Evolutionary conservation across 2,113 vertebrate genomes (phyloP).

Genomic region (Ictalurus furcatus): DNA sequence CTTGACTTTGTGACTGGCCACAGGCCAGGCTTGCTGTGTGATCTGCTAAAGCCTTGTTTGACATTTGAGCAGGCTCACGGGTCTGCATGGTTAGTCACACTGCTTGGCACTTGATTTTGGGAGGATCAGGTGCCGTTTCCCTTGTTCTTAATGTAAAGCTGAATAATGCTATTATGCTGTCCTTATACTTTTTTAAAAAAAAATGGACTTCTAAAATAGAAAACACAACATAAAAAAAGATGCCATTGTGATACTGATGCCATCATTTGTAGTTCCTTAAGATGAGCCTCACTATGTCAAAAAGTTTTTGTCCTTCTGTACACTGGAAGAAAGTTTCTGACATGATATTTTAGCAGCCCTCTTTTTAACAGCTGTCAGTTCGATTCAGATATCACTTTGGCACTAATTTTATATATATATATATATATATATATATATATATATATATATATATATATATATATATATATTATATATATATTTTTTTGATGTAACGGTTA

Average conservation of each 20-base stretch:
- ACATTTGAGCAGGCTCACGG: conserved; percentile 56
- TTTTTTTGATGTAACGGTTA: conserved; percentile 48
- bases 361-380: conserved; percentile 48
- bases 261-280: neutral
- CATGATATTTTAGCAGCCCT: conserved; percentile 25
- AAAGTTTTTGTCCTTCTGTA: conserved; percentile 24
- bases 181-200: neutral
- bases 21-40: conserved; percentile 43
- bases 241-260: neutral
- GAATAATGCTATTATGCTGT: neutral
- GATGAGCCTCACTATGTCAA: neutral
- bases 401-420: conserved; percentile 15
- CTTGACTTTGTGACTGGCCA: conserved; percentile 52
- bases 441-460: too few relatives aligned
- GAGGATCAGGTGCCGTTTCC: neutral
- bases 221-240: neutral
- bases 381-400: conserved; percentile 38
- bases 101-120: conserved; percentile 8
- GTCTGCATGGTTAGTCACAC: conserved; percentile 42
- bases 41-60: conserved; percentile 56
- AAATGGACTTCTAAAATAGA: neutral
- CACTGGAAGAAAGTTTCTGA: conserved; percentile 8
- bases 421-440: too few relatives aligned
- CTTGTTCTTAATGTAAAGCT: neutral
- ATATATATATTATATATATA: too few relatives aligned